Conservation (phyloP, 2,113 vertebrate genomes). For the Equus quagga region DNA sequence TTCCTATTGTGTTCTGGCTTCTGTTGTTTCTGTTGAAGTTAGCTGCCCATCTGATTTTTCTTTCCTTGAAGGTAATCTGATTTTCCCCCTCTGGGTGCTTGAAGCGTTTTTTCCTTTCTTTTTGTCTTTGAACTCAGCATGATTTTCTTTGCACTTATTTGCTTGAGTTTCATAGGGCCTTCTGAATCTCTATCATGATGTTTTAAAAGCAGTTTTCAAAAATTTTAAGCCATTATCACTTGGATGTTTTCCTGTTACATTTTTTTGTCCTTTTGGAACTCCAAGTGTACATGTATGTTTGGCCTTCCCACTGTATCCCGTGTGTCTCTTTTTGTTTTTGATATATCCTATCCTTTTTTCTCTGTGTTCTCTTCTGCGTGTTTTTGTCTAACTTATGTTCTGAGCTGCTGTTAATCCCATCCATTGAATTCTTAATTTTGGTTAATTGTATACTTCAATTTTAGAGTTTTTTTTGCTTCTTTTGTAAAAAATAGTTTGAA, state of each 20-base stretch:
- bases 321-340: background rate
- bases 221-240: background rate
- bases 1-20: background rate
- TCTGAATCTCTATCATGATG: background rate
- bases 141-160: background rate
- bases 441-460: background rate
- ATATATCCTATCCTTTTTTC: background rate
- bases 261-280: background rate
- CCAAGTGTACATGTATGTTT: background rate
- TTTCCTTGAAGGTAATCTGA: background rate
- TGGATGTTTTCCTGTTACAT: background rate
- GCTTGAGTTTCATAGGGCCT: background rate
- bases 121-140: background rate
- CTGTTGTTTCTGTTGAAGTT: background rate
- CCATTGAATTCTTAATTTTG: background rate
- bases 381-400: background rate
- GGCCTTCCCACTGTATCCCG: background rate
- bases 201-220: background rate
- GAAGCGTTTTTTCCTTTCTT: background rate
- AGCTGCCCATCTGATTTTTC: background rate
- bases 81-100: background rate
- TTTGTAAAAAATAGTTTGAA: background rate
- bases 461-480: background rate
- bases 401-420: background rate
- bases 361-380: background rate